A percentile compares a stretch with the other conserved stretches of the same genome.
These are phyloP conservation scores for Diachasma alloeum DNA, from an alignment of 1,140 invertebrate genomes.

Conservation along the genomic window DNA sequence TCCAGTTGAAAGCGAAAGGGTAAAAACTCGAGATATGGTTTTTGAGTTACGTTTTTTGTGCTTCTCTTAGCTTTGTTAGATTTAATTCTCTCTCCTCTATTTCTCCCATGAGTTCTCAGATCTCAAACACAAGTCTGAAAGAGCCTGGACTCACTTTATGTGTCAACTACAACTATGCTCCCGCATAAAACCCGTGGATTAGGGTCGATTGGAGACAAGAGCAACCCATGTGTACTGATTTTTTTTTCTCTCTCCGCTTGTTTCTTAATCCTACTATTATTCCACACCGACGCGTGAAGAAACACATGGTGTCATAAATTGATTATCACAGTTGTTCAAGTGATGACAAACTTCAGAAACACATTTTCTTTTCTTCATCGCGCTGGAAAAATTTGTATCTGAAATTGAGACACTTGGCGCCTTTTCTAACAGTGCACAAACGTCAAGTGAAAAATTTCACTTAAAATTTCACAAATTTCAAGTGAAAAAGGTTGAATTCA, in stretches of 20 bases:
- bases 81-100: background rate
- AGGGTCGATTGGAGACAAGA: constrained; percentile 29
- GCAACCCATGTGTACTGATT: background rate
- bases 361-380: too few relatives aligned
- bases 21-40: too few relatives aligned
- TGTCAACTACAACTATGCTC: constrained; percentile 37
- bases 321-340: background rate
- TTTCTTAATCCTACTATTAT: constrained; percentile 1
- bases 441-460: too few relatives aligned
- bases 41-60: background rate
- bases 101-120: background rate
- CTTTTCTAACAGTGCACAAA: too few relatives aligned
- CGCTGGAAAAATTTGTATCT: too few relatives aligned
- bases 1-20: too few relatives aligned
- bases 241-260: background rate
- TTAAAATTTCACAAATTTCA: too few relatives aligned
- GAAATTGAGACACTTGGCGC: too few relatives aligned
- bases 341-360: too few relatives aligned
- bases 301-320: background rate
- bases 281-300: background rate
- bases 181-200: constrained; percentile 41
- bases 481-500: too few relatives aligned
- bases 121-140: constrained; percentile 20
- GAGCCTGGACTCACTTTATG: constrained; percentile 30
- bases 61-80: background rate